These are phyloP conservation scores for Diacarnus erythraeanus DNA, from an alignment of 37 sponge, comb jelly and placozoan species.

Conservation along the genomic window DNA sequence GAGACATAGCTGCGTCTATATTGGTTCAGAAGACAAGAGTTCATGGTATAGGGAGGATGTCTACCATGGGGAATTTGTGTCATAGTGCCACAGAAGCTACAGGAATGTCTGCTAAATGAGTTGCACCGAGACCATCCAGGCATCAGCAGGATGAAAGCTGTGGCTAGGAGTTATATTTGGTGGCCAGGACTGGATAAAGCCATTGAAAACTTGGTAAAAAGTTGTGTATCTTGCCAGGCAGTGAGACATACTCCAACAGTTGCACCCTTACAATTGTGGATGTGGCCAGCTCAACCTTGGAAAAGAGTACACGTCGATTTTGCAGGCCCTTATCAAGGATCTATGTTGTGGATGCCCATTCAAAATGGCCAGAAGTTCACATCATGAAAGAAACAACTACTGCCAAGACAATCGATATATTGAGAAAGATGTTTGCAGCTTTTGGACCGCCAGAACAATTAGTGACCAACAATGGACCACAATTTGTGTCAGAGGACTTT, in stretches of 20 bases:
- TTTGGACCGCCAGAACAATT: neutral
- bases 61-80: conserved; percentile 24
- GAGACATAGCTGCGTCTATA: neutral
- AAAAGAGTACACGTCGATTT: conserved; percentile 27
- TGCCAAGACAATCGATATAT: neutral
- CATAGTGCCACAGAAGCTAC: conserved; percentile 4
- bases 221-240: conserved; percentile 14
- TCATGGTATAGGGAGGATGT: conserved; percentile 17
- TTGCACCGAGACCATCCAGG: neutral
- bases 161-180: neutral
- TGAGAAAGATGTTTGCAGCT: neutral
- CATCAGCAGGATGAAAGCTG: conserved; percentile 3
- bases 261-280: conserved; percentile 20
- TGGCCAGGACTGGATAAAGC: neutral
- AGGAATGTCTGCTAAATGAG: neutral
- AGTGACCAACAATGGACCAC: neutral
- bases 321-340: conserved; percentile 6
- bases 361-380: too few relatives aligned
- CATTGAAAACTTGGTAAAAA: neutral
- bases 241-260: neutral
- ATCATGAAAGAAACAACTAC: too few relatives aligned
- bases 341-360: too few relatives aligned
- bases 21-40: neutral
- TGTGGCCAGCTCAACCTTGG: conserved; percentile 22
- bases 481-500: neutral